Evolutionary conservation across 2,888 invertebrate species (phyloP).

Genomic region (Salticus scenicus): DNA sequence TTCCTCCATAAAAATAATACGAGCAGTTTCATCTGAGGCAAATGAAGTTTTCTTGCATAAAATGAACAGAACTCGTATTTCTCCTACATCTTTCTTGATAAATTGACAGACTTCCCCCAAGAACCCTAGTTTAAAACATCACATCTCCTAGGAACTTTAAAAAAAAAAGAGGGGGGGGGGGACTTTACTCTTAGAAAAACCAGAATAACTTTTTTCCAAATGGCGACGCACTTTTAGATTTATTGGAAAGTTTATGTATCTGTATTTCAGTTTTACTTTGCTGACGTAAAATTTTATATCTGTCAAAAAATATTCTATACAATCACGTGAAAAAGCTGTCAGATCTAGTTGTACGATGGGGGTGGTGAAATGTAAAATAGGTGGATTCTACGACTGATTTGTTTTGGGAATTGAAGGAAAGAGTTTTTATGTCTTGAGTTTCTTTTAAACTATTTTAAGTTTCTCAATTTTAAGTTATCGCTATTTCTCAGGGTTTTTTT

Average conservation of each 20-base stretch:
- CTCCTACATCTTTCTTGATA: background rate
- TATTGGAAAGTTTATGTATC: background rate
- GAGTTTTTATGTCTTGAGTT: no score
- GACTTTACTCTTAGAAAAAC: background rate
- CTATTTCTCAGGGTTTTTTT: no score
- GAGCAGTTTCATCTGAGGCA: background rate
- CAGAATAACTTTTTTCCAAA: background rate
- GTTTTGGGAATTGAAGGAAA: no score
- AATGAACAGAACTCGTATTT: background rate
- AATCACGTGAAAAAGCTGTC: background rate
- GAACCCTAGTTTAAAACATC: background rate
- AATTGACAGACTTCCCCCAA: conserved; percentile 11
- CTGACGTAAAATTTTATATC: background rate
- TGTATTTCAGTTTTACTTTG: background rate
- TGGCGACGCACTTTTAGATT: background rate
- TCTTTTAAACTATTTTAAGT: no score
- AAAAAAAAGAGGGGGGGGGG: background rate
- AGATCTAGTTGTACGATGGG: background rate
- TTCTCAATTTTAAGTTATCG: no score
- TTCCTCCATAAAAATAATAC: background rate
- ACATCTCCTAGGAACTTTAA: background rate
- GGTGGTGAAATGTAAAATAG: background rate
- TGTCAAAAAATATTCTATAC: background rate
- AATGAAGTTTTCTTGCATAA: background rate
- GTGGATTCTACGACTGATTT: background rate